Evolutionary conservation across 2,888 invertebrate genomes (phyloP), one percentile per base, ranked within the genome.

Genomic region (Branchellion lobata): DNA sequence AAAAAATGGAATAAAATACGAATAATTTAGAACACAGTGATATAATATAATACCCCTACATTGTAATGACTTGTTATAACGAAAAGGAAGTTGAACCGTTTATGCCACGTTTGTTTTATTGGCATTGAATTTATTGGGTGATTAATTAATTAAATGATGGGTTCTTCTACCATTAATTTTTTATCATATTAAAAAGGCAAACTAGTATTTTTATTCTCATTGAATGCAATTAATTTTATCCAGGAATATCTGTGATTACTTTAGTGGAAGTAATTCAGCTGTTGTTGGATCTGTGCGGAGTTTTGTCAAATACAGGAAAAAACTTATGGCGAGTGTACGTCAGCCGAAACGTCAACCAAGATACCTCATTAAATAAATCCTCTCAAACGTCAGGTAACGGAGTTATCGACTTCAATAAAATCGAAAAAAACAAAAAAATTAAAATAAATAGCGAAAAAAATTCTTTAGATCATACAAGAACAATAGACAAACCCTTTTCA

Each of bases 261-360:
- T 77, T 83, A 51, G 82, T 83, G 53, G 83, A 83, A 73, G 83
- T 83, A 27, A 33, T 82, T 31, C 82, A 83, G 73, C 79, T 83
- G 33, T 34, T 80, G n/a, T 80, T 79, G 36, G 83, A 83, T 71
- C 57, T 83, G 36, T 65, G 31, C 24, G 65, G 18, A 11, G 57
- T 77, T 36, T 24, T 65, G 2, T 31, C 69, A 27, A 3, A 21
- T 14, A 31, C 61, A 0, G 14, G n/a, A 2, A 61, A 77, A 29
- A 34, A 47, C n/a, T 61, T 61, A 18, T 77, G 77, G 77, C 21
- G 34, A 47, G n/a, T 27, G 5, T 53, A 75, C 33, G 14, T 75
- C 1, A 47, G 14, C 24, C 27, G 51, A 40, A 27, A 27, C 27
- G 47, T 21, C 5, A n/a, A 69, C 14, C 8, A 57, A 57, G 21